Base-by-base conservation (phyloP, 2,113 vertebrate genomes). In the Urocitellus parryii region DNA sequence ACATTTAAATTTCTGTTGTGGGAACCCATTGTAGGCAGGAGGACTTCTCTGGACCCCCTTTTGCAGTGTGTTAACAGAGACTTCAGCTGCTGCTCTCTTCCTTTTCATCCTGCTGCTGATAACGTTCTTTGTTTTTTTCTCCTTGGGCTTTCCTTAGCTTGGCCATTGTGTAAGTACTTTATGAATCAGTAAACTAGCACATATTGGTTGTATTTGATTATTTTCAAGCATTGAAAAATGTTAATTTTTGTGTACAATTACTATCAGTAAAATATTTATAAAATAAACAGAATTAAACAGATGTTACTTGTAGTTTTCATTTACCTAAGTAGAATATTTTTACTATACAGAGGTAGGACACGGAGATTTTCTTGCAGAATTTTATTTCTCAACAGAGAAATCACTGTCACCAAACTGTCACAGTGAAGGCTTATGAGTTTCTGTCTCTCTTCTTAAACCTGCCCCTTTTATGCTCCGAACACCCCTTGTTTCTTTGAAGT, bases 131-230 rank as follows among this genome's bases (percentile, higher is more conserved):
- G 20, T 88, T 67, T 92, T 99, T 99, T 98, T 98, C 98, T 97
- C 98, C 94, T 98, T 97, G 98, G 98, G 99, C 99, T 98, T 98
- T 98, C 99, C 96, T 99, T 99, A 99, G 99, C 99, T 99, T 98
- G 99, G 99, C 99, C 99, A 99, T 98, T 99, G 99, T 99, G 99
- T 99, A 99, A 99, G 99, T 99, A 98, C 97, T 91, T 95, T 8
- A 97, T 95, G 67, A 97, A 94, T 96, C 25, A 73, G 14, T 96
- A 93, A 96, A 73, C 81, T 73, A 70, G 88, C 32, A 22, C 39
- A 2, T 61, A 18, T n/a, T 73, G 67, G 61, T 70, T 10, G 22
- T 45, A 67, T 63, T 82, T 68, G 11, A 58, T 78, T 90, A 27
- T 32, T 76, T 76, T 77, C 73, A 89, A 34, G 56, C 25, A 20